Conservation (phyloP, 2,888 invertebrate species). For the Capitulum mitella region DNA sequence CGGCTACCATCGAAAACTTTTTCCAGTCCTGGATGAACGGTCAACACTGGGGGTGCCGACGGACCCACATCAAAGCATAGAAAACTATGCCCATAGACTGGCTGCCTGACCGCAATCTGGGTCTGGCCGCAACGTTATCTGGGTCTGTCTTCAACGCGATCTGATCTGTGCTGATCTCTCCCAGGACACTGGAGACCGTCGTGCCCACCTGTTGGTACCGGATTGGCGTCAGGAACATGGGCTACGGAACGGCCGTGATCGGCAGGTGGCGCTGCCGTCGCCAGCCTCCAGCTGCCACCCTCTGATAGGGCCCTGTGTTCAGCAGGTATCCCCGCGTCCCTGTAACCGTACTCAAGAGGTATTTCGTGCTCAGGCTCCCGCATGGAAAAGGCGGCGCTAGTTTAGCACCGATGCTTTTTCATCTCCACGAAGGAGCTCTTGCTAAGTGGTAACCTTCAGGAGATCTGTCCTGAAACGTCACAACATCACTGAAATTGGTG, state of each 20-base stretch:
- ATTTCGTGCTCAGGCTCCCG: neutral
- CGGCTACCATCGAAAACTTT: too few relatives aligned
- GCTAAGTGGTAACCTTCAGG: too few relatives aligned
- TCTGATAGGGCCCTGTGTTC: too few relatives aligned
- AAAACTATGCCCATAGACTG: neutral
- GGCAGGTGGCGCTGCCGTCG: constrained; percentile 25
- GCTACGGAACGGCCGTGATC: constrained; percentile 34
- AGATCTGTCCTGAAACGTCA: too few relatives aligned
- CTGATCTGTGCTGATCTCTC: neutral
- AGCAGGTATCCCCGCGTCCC: too few relatives aligned
- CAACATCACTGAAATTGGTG: too few relatives aligned
- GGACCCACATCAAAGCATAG: neutral
- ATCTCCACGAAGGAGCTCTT: too few relatives aligned
- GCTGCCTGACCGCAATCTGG: neutral
- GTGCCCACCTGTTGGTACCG: constrained; percentile 93
- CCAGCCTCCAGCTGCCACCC: too few relatives aligned
- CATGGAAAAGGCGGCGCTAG: too few relatives aligned
- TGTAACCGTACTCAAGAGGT: neutral
- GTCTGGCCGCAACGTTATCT: neutral
- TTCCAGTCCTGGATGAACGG: neutral
- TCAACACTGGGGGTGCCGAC: neutral
- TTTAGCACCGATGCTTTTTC: too few relatives aligned
- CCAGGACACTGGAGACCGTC: constrained; percentile 58
- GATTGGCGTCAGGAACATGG: constrained; percentile 64
- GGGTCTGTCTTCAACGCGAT: neutral